phyloP scores from a whole-genome alignment of 1,140 invertebrate genomes.

The Nomia melanderi region DNA sequence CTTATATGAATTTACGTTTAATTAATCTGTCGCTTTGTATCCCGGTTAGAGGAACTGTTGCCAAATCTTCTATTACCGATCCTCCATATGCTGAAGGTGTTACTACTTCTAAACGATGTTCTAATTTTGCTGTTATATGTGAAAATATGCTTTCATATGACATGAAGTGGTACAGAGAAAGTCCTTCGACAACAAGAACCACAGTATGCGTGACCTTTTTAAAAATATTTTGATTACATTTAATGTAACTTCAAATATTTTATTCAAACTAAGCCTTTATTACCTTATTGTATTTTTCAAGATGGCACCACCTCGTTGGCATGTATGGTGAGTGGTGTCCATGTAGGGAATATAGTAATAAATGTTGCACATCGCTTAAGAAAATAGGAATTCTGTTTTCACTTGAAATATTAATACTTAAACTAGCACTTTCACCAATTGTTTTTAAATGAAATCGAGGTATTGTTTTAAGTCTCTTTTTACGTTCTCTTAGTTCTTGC shows the following conservation, averaged over 20 bases:
- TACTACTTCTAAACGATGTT: conserved; percentile 87
- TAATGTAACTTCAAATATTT: background rate
- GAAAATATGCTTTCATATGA: conserved; percentile 84
- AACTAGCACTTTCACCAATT: conserved; percentile 83
- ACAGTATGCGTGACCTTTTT: conserved; percentile 83
- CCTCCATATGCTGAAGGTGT: conserved; percentile 87
- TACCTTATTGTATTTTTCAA: conserved; percentile 88
- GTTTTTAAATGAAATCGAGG: conserved; percentile 84
- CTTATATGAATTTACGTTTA: conserved; percentile 71
- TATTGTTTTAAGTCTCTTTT: conserved; percentile 79
- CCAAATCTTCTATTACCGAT: conserved; percentile 88
- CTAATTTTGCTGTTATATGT: conserved; percentile 83
- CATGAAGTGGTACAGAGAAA: conserved; percentile 88
- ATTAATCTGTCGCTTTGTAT: conserved; percentile 85
- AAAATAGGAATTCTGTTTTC: conserved; percentile 88
- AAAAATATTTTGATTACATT: conserved; percentile 8
- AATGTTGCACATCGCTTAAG: conserved; percentile 90
- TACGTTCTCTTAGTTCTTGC: conserved; percentile 82
- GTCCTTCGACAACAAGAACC: conserved; percentile 89
- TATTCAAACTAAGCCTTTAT: background rate
- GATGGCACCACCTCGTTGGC: conserved; percentile 89
- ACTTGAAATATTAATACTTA: conserved; percentile 75
- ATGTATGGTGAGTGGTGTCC: conserved; percentile 86
- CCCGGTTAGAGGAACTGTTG: conserved; percentile 87
- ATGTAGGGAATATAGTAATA: conserved; percentile 88